Percentiles rank a stretch among this genome's conserved stretches.
Conservation (phyloP, 2,888 invertebrate species). For the Meta bourneti region DNA sequence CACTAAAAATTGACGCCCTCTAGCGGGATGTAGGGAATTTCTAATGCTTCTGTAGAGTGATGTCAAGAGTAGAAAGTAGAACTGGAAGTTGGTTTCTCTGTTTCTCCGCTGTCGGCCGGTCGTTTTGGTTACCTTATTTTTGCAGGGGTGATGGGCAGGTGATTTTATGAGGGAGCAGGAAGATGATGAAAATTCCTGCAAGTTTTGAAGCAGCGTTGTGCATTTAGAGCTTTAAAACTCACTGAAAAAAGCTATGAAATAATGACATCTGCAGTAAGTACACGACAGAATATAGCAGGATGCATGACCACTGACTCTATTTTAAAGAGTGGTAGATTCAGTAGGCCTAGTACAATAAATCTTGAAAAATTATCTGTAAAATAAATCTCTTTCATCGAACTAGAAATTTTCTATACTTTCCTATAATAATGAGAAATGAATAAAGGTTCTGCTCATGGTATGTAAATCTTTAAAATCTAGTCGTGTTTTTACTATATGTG, state of each 20-base stretch:
- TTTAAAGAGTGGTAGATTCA: constrained; percentile 42
- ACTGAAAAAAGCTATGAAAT: constrained; percentile 75
- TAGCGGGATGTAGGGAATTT: background rate
- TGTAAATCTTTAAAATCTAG: constrained; percentile 25
- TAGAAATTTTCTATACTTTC: constrained; percentile 37
- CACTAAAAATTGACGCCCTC: background rate
- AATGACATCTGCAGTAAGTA: constrained; percentile 77
- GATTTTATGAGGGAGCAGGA: constrained; percentile 66
- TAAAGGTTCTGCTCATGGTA: constrained; percentile 57
- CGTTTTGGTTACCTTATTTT: constrained; percentile 70
- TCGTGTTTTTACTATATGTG: constrained; percentile 28
- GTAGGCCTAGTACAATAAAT: constrained; percentile 74
- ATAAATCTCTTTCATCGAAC: constrained; percentile 27
- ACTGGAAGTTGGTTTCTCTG: constrained; percentile 66
- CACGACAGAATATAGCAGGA: constrained; percentile 22
- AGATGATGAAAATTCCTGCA: constrained; percentile 70
- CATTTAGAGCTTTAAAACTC: constrained; percentile 65
- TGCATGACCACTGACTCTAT: constrained; percentile 42
- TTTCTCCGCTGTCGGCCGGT: constrained; percentile 71
- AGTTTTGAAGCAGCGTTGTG: constrained; percentile 57
- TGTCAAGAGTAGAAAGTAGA: constrained; percentile 22
- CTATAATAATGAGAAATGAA: constrained; percentile 49
- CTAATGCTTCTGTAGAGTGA: background rate
- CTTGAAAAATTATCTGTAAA: constrained; percentile 28
- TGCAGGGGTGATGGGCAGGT: constrained; percentile 76